phyloP scores from a whole-genome alignment of 2,888 invertebrate species.

The Drosophila lutescens region DNA sequence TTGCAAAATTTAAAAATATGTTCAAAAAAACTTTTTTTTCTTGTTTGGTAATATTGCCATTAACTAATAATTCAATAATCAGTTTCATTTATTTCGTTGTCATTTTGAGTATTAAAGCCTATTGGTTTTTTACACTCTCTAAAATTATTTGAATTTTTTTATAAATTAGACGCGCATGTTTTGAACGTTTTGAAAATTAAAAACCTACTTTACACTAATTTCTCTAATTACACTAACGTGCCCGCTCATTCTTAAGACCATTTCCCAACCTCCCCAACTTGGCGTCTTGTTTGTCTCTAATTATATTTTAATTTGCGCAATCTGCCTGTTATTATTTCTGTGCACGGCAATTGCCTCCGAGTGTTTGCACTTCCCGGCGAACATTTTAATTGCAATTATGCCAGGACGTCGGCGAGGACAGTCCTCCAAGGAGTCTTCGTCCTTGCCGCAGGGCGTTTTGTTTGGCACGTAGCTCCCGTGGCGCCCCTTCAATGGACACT shows the following conservation, averaged over 20 bases:
- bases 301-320: conserved; percentile 79
- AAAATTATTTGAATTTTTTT: no score
- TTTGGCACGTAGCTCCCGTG: conserved; percentile 67
- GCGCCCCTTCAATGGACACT: conserved; percentile 66
- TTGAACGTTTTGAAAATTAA: not conserved
- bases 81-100: no score
- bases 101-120: no score
- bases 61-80: no score
- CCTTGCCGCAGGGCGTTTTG: conserved; percentile 72
- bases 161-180: not conserved
- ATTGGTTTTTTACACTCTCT: no score
- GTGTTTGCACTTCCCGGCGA: conserved; percentile 74
- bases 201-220: not conserved
- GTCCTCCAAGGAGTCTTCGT: conserved; percentile 48
- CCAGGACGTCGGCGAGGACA: conserved; percentile 27
- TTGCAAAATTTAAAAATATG: no score
- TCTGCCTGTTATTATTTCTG: conserved; percentile 39
- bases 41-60: no score
- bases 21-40: no score
- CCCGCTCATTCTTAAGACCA: conserved; percentile 1
- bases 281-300: conserved; percentile 76
- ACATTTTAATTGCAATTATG: conserved; percentile 80
- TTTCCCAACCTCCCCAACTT: conserved; percentile 12
- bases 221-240: not conserved
- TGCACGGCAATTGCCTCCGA: conserved; percentile 48